Conservation (phyloP, 1,140 invertebrate genomes). For the Cydia amplana region DNA sequence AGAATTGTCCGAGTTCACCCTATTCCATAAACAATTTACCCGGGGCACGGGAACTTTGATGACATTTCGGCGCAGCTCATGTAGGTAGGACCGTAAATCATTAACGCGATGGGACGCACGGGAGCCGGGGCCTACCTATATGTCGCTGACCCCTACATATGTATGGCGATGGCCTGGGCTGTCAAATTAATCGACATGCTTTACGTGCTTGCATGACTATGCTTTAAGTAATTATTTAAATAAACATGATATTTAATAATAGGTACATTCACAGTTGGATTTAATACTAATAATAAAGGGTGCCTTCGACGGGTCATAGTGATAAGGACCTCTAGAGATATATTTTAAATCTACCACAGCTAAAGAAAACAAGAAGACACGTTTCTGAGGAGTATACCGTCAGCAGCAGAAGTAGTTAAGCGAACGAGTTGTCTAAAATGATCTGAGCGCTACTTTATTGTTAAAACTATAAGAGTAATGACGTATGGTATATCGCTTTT, state of each 20-base stretch:
- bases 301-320: no score
- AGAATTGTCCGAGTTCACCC: constrained; percentile 9
- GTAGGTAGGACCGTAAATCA: constrained; percentile 21
- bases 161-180: not conserved
- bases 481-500: no score
- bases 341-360: no score
- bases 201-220: not conserved
- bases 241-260: not conserved
- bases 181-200: constrained; percentile 7
- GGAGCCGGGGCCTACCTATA: not conserved
- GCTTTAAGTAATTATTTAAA: not conserved
- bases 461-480: no score
- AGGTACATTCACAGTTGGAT: no score
- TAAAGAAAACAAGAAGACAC: no score
- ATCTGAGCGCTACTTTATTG: no score
- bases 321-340: no score
- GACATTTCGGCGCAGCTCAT: constrained; percentile 22
- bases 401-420: no score
- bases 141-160: constrained; percentile 5
- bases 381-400: no score
- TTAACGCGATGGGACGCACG: constrained; percentile 14
- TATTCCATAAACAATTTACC: constrained; percentile 30
- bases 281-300: no score
- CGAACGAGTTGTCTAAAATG: no score
- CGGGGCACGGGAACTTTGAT: constrained; percentile 28